A percentile compares a stretch with the other conserved stretches of the same genome.
Conservation (phyloP, 2,888 invertebrate genomes). For the Drosophila monieri region DNA sequence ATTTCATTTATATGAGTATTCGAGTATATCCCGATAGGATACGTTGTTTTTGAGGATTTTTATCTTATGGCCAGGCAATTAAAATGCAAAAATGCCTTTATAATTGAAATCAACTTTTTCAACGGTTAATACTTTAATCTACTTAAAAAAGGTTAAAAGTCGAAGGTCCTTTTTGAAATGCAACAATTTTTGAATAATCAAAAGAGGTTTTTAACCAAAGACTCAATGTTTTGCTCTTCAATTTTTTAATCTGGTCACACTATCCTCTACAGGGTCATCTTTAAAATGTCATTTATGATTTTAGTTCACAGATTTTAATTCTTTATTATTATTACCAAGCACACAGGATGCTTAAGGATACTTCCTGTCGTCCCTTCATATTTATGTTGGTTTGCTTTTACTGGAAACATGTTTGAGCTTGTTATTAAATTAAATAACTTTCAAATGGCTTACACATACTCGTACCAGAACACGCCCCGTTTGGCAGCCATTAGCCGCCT, state of each 20-base stretch:
- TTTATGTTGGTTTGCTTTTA: conserved; percentile 64
- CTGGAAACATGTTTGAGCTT: conserved; percentile 66
- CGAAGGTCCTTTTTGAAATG: neutral
- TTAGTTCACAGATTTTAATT: too few relatives aligned
- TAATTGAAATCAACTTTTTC: conserved; percentile 36
- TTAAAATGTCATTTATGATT: too few relatives aligned
- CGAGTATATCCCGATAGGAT: neutral
- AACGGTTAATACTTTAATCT: conserved; percentile 14
- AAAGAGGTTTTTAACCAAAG: neutral
- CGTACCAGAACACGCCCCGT: conserved; percentile 23
- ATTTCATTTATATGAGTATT: conserved; percentile 48
- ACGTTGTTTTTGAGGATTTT: conserved; percentile 50
- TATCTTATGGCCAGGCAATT: conserved; percentile 69
- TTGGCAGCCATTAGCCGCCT: conserved; percentile 22
- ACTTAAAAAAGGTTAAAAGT: conserved; percentile 2
- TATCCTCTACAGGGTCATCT: too few relatives aligned
- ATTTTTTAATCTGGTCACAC: too few relatives aligned
- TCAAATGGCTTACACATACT: conserved; percentile 69
- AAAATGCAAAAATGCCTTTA: conserved; percentile 68
- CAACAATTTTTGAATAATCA: neutral
- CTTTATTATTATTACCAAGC: too few relatives aligned
- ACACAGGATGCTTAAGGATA: neutral
- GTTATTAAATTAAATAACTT: conserved; percentile 79
- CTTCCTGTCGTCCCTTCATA: conserved; percentile 9
- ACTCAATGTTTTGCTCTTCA: too few relatives aligned